Base-by-base conservation (phyloP, 2,797 vertebrate genomes). In the Halcyon smyrnensis region DNA sequence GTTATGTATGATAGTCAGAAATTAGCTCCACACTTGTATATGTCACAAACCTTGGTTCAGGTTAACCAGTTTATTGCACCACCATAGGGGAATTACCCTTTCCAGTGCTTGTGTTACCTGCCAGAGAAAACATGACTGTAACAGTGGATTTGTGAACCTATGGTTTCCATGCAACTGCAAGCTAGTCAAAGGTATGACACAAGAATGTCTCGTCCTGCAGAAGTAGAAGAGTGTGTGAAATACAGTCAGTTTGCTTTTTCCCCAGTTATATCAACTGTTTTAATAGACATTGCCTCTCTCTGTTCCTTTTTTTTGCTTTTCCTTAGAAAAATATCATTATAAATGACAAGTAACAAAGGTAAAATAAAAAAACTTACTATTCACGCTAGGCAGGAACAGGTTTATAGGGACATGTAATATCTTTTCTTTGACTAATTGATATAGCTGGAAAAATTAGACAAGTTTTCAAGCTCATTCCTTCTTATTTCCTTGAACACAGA, bases 111-210 rank as follows among this genome's bases (percentile, higher is more conserved):
- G 41, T 39, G 8, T 15, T 43, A 46, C 12, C 59, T 68, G 30
- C 32, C 51, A 27, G 19, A 50, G 43, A 54, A 91, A 81, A 62
- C 0, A 0, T 56, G 15, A 19, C 68, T 70, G 16, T 56, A 73
- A 50, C 0, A 0, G 19, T 20, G 27, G 21, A 27, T 59, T 86
- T 69, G 45, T 30, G 28, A 59, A 34, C 50, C 14, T 65, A 11
- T 2, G 2, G 5, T 45, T 85, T 43, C n/a, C 2, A 2, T 32
- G 9, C 9, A 18, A 20, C 39, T 27, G 27, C 8, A 12, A 68
- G 45, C 10, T n/a, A 19, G 4, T 51, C 50, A 60, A 79, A 68
- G 50, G 9, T 12, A 67, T 12, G 37, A 62, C 46, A 39, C 13
- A 50, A 64, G 15, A 4, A 2, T 37, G 20, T 48, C 9, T 71